Percentiles rank a stretch among this genome's conserved stretches.
Evolutionary conservation across 2,888 invertebrate genomes (phyloP).

Genomic region (Stenotaenia linearis): DNA sequence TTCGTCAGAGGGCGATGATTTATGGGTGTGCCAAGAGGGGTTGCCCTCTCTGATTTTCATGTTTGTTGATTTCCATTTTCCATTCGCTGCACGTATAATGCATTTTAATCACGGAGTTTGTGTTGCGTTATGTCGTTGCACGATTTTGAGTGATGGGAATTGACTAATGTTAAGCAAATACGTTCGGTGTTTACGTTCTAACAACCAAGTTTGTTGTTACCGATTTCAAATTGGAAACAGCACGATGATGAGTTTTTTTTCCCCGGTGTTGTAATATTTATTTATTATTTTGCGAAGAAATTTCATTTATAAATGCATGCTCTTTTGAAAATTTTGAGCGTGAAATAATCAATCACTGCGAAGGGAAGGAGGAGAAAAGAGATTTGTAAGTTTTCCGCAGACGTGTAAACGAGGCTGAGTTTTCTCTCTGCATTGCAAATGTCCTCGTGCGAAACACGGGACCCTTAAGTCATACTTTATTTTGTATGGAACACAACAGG

Average conservation of each 20-base stretch:
- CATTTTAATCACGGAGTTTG: slow-evolving; percentile 10
- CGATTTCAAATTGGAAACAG: not conserved
- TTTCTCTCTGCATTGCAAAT: not conserved
- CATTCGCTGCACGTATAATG: slow-evolving; percentile 22
- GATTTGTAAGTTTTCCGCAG: not conserved
- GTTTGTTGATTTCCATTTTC: not conserved
- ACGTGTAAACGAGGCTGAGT: not conserved
- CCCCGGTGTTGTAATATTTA: not conserved
- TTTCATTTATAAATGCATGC: not conserved
- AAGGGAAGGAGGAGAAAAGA: not conserved
- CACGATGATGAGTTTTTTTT: not conserved
- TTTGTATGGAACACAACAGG: not conserved
- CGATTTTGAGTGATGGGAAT: slow-evolving; percentile 15
- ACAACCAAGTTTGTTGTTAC: not conserved
- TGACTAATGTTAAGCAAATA: slow-evolving; percentile 13
- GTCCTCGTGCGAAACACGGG: not conserved
- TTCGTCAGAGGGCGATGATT: not conserved
- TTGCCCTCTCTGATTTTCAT: not conserved
- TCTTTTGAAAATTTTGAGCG: not conserved
- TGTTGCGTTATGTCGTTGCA: not conserved
- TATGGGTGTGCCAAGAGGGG: slow-evolving; percentile 13
- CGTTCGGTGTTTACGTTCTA: slow-evolving; percentile 1
- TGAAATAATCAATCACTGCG: not conserved
- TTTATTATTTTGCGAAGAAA: not conserved
- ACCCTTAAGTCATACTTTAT: not conserved